Evolutionary conservation across 2,797 vertebrate species (phyloP), one percentile per base, ranked within the genome.

Genomic region (Chelidonichthys spinosus): DNA sequence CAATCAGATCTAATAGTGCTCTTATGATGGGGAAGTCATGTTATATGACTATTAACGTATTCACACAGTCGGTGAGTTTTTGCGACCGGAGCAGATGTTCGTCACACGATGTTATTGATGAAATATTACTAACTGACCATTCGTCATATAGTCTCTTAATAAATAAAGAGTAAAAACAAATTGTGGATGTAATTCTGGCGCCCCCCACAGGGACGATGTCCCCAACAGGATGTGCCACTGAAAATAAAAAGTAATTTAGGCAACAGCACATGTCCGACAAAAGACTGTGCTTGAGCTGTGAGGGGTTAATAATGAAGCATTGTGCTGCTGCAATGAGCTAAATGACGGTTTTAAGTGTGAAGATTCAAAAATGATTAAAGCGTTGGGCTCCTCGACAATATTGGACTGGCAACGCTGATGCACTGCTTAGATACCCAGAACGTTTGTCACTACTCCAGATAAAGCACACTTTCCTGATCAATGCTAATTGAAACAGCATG

Each of bases 401-500:
- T 39, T 61, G 50, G 58, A 67, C 10, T 69, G 67, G 18, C 43
- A 74, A 9, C 2, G 2, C 4, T 11, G 53, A 60, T 10, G 46
- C 50, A 9, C 32, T 49, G 65, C 46, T 62, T 52, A 37, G 44
- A 66, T 47, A 32, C 59, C 47, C 62, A 50, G 18, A 36, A 13
- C 63, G 10, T 60, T 56, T 60, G 37, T 35, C 43, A 67, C 43
- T 13, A n/a, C 58, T 55, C 11, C 17, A 67, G 52, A 72, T 71
- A 9, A 70, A 50, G 36, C n/a, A n/a, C 42, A 63, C 10, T 63
- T 14, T 63, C 53, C 59, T 66, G 76, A 85, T 78, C 83, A 59
- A 82, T 85, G 79, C 79, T 77, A 82, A 86, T 60, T 86, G 69
- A 86, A 83, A 81, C 55, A 84, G 25, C 25, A 25, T 25, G 25